Percentiles rank a stretch among this genome's conserved stretches.
These are phyloP conservation scores for Clinocottus analis DNA, from an alignment of 2,113 vertebrate species.

Conservation along the genomic window DNA sequence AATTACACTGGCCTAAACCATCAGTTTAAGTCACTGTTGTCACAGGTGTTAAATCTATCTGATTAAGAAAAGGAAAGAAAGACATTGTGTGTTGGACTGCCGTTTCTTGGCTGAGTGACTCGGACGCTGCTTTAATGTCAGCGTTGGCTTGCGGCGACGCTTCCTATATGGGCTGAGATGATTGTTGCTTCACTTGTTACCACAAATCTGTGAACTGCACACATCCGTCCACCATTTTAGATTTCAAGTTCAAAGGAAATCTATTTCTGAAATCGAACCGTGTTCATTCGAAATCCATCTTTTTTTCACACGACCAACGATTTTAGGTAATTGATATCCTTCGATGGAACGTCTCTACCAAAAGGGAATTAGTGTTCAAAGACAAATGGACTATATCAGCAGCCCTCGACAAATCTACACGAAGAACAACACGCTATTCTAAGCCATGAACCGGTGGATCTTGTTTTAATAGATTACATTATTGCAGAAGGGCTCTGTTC, in stretches of 20 bases:
- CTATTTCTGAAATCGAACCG: not conserved
- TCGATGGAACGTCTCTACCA: not conserved
- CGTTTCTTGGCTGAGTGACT: slow-evolving; percentile 53
- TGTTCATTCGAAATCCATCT: not conserved
- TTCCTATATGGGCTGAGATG: slow-evolving; percentile 17
- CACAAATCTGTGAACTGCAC: slow-evolving; percentile 32
- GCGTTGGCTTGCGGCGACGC: slow-evolving; percentile 52
- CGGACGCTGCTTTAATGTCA: slow-evolving; percentile 64
- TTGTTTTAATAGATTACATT: not conserved
- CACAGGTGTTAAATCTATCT: not conserved
- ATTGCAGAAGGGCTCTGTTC: slow-evolving; percentile 1
- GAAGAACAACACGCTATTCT: not conserved
- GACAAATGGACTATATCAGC: not conserved
- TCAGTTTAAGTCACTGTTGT: not conserved
- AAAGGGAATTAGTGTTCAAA: not conserved
- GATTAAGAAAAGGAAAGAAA: too few species aligned
- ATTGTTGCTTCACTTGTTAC: slow-evolving; percentile 34
- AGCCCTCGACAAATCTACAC: not conserved
- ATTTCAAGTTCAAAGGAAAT: slow-evolving; percentile 5
- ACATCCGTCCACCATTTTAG: slow-evolving; percentile 24
- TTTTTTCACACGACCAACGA: not conserved
- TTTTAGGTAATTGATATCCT: not conserved
- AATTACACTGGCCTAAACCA: not conserved
- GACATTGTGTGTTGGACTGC: slow-evolving; percentile 26
- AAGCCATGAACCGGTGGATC: not conserved